Conservation (phyloP, 2,797 vertebrate genomes). For the Chaetodon trifasciatus region DNA sequence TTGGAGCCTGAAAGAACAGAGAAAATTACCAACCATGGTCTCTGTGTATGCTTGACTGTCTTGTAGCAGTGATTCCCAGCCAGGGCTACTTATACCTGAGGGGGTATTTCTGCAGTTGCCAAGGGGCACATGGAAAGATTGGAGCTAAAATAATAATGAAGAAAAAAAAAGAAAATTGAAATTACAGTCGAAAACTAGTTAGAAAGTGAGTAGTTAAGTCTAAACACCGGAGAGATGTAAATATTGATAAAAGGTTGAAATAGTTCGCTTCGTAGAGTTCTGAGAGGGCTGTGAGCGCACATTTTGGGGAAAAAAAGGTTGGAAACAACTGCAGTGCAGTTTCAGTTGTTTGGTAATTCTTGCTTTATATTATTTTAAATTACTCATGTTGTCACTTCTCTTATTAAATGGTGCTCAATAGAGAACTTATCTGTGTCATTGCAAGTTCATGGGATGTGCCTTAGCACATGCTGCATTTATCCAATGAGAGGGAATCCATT, state of each 20-base stretch:
- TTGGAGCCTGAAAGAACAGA: conserved; percentile 30
- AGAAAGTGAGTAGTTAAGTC: not conserved
- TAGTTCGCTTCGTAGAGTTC: too few relatives aligned
- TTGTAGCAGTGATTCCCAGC: not conserved
- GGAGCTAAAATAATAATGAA: not conserved
- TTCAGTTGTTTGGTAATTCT: not conserved
- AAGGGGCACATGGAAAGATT: not conserved
- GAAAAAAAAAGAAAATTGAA: not conserved
- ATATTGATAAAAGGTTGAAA: too few relatives aligned
- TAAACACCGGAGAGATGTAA: not conserved
- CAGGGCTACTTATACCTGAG: not conserved
- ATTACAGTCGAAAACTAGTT: not conserved
- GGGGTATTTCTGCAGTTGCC: not conserved
- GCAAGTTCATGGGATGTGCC: not conserved
- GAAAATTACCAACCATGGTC: not conserved
- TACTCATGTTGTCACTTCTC: not conserved
- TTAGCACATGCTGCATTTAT: not conserved
- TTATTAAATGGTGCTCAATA: not conserved
- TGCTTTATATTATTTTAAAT: not conserved
- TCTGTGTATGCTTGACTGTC: conserved; percentile 15
- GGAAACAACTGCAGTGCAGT: not conserved
- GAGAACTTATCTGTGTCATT: not conserved
- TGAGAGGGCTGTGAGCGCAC: not conserved
- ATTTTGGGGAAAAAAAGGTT: not conserved
- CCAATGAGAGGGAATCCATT: conserved; percentile 9